Evolutionary conservation across 2,113 vertebrate species (phyloP), one percentile per base, ranked within the genome.

Genomic region (Pao palembangensis): DNA sequence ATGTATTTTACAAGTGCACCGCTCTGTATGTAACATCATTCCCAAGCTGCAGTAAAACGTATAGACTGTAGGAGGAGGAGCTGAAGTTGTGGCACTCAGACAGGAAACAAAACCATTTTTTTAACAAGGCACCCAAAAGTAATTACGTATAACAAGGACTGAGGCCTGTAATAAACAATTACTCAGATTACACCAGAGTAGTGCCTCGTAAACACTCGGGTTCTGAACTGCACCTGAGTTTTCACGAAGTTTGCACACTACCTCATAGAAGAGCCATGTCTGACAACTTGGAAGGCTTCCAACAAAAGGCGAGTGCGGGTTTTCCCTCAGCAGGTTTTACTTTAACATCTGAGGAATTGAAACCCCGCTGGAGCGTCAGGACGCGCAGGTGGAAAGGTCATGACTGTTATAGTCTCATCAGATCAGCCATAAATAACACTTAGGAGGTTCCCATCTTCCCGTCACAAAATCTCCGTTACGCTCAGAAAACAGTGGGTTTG

Each of bases 91-190:
- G 72, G 60, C 65, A 73, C 31, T 75, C 70, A 80, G 81, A 82
- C 82, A 86, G 85, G 86, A 87, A 85, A 76, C 73, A 58, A 80
- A 81, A 46, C 23, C 21, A 53, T 61, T 76, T 85, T 76, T 85
- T 88, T 89, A 84, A 85, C 67, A 70, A 73, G 75, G 83, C 68
- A 80, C 78, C 76, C 67, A 15, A 73, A 85, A 76, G 73, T 75
- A 82, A 84, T 83, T 70, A 84, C 74, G 58, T 69, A 67, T 69
- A 76, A 76, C 67, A 70, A 60, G 55, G 62, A 67, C 76, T 79
- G 64, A 70, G 69, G 70, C 61, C 58, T 63, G 56, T 73, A 85
- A 87, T 82, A 87, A 85, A 88, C 82, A 86, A 87, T 86, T 78
- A 85, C 77, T 85, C 63, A 70, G 86, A 86, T 86, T 87, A 81